These are phyloP conservation scores for Nibea albiflora DNA, from an alignment of 2,113 vertebrate genomes.

Conservation along the genomic window DNA sequence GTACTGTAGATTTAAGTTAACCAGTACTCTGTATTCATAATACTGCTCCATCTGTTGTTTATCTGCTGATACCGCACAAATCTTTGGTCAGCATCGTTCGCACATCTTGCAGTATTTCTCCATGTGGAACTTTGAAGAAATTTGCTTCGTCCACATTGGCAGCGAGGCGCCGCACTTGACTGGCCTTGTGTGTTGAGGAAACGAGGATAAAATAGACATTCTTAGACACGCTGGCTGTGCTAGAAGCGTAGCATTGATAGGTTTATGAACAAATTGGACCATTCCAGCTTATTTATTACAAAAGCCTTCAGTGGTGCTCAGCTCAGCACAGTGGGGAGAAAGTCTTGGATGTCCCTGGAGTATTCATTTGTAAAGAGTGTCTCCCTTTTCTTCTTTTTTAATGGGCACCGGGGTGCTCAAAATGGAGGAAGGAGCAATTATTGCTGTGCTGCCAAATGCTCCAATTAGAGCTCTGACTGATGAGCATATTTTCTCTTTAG, in stretches of 20 bases:
- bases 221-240: constrained; percentile 21
- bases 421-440: constrained; percentile 58
- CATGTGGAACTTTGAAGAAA: constrained; percentile 3
- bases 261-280: constrained; percentile 59
- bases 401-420: constrained; percentile 54
- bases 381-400: constrained; percentile 48
- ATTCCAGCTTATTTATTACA: constrained; percentile 60
- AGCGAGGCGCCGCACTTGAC: not conserved
- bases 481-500: constrained; percentile 58
- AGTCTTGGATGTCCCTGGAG: constrained; percentile 58
- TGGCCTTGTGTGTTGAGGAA: constrained; percentile 32
- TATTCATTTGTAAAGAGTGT: constrained; percentile 68
- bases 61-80: not conserved
- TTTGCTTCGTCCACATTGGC: not conserved
- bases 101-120: not conserved
- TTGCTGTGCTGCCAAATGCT: constrained; percentile 61
- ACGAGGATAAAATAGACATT: constrained; percentile 19
- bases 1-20: not conserved
- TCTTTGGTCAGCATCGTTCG: not conserved
- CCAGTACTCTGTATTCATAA: not conserved
- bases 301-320: constrained; percentile 44
- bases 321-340: constrained; percentile 52
- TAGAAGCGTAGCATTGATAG: constrained; percentile 43
- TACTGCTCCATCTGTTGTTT: constrained; percentile 1
- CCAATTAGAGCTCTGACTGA: constrained; percentile 70